Conservation (phyloP, 1,140 invertebrate genomes). For the Drosophila bipectinata region DNA sequence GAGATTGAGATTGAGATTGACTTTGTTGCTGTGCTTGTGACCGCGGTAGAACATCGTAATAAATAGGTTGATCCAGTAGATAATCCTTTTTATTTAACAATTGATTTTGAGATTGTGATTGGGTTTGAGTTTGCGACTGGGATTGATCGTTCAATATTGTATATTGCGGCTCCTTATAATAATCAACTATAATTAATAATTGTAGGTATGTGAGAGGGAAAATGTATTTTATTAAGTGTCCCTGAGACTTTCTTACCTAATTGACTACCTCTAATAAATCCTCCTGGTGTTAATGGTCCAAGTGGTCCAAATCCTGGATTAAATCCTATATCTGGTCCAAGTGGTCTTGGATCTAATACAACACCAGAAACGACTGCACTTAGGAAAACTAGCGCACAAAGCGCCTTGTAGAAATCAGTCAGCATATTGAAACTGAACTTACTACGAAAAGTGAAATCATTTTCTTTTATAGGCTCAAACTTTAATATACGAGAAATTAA, state of each 20-base stretch:
- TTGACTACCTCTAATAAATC: too few species aligned
- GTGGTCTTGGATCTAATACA: too few species aligned
- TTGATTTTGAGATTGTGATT: neutral
- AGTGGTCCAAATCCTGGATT: too few species aligned
- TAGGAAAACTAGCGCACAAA: neutral
- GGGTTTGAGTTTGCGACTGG: neutral
- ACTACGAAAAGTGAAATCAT: neutral
- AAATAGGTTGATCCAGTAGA: neutral
- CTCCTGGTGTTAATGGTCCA: too few species aligned
- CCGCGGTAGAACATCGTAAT: too few species aligned
- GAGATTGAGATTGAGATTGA: neutral
- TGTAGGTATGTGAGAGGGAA: too few species aligned
- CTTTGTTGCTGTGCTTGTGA: neutral
- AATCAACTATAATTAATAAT: too few species aligned
- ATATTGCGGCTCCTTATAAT: too few species aligned
- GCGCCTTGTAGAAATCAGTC: neutral
- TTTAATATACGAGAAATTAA: neutral
- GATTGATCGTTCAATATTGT: too few species aligned
- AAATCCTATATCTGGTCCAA: too few species aligned
- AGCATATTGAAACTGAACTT: neutral
- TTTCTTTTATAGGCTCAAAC: conserved; percentile 24
- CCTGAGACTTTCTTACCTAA: neutral
- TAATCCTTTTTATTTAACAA: neutral
- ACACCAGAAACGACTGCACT: neutral
- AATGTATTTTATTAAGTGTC: neutral